These are phyloP conservation scores for Silurus aristotelis DNA, from an alignment of 2,797 vertebrate genomes.

Conservation along the genomic window DNA sequence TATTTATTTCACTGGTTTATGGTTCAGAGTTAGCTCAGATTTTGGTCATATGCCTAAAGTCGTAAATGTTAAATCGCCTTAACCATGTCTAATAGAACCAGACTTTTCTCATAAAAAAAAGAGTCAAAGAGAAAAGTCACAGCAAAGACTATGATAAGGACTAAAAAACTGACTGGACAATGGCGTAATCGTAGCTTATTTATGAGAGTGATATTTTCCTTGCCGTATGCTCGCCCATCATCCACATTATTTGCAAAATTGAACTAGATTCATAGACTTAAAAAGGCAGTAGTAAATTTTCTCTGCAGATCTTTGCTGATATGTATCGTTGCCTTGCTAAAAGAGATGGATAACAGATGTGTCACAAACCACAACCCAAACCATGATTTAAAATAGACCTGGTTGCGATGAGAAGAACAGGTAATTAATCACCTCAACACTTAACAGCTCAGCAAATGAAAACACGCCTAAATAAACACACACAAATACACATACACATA, in stretches of 20 bases:
- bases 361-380: not conserved
- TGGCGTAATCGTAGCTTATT: not conserved
- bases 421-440: constrained; percentile 15
- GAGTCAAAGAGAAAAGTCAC: not conserved
- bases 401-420: not conserved
- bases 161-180: not conserved
- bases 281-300: not conserved
- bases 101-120: not conserved
- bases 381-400: constrained; percentile 13
- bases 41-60: not conserved
- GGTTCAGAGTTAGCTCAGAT: not conserved
- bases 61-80: not conserved
- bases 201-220: not conserved
- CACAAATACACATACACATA: not conserved
- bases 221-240: not conserved
- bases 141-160: not conserved
- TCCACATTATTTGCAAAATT: not conserved
- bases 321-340: not conserved
- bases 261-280: not conserved
- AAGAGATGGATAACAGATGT: not conserved
- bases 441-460: constrained; percentile 2
- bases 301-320: not conserved
- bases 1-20: not conserved
- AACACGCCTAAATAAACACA: constrained; percentile 17
- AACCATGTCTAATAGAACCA: not conserved